phyloP scores from a whole-genome alignment of 2,113 vertebrate genomes.

The Pavo muticus region DNA sequence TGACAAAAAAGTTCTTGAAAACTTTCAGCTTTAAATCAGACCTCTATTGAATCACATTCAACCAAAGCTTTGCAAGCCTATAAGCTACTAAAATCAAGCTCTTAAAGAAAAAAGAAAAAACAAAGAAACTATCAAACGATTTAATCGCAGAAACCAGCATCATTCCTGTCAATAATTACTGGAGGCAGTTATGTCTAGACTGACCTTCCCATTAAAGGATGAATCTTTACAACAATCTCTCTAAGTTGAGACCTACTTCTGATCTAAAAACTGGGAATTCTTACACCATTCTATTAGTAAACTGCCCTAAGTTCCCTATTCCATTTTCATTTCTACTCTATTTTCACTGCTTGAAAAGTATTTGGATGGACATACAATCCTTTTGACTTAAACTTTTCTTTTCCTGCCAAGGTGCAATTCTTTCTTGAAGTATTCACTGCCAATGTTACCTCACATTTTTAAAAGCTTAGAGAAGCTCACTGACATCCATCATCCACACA shows the following conservation, averaged over 20 bases:
- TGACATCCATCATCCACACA: neutral
- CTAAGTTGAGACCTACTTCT: neutral
- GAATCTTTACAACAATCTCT: neutral
- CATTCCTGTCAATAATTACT: neutral
- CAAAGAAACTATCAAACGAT: neutral
- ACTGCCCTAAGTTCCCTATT: neutral
- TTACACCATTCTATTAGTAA: neutral
- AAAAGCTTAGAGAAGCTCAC: neutral
- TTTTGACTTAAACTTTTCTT: neutral
- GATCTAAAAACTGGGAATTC: neutral
- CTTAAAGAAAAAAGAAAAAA: neutral
- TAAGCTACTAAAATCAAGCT: neutral
- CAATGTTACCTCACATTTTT: neutral
- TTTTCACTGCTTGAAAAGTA: conserved; percentile 1
- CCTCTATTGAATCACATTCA: neutral
- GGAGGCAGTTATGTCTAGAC: neutral
- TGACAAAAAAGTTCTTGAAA: neutral
- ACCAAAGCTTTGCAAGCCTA: neutral
- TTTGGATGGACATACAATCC: neutral
- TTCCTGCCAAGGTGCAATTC: neutral
- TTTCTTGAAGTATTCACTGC: neutral
- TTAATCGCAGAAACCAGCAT: neutral
- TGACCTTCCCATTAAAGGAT: neutral
- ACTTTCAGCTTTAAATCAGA: neutral
- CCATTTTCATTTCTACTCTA: neutral